Evolutionary conservation across 64 coral and sea anemone genomes (phyloP).

Genomic region (Actinia tenebrosa): DNA sequence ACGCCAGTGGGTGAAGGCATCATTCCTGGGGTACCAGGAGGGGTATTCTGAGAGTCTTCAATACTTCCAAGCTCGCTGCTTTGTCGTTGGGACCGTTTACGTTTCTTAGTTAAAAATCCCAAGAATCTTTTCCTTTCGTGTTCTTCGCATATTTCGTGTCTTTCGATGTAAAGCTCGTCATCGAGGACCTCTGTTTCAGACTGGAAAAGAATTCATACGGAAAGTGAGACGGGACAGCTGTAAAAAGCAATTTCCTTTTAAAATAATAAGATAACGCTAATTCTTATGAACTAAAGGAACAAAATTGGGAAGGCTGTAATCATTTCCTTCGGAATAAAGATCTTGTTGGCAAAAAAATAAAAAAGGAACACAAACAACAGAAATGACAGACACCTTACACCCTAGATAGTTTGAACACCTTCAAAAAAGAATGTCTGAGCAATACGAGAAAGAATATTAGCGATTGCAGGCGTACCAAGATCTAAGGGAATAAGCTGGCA

Average conservation of each 20-base stretch:
- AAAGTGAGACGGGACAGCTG: not conserved
- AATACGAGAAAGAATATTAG: too few relatives aligned
- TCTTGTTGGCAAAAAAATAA: too few relatives aligned
- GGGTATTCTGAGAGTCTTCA: slow-evolving; percentile 57
- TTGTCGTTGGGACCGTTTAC: slow-evolving; percentile 73
- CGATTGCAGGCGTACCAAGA: too few relatives aligned
- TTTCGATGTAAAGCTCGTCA: slow-evolving; percentile 63
- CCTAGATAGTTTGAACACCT: too few relatives aligned
- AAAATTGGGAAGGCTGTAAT: too few relatives aligned
- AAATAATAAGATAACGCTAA: not conserved
- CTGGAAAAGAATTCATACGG: not conserved
- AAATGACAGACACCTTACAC: too few relatives aligned
- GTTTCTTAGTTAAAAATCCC: slow-evolving; percentile 85
- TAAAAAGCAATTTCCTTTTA: not conserved
- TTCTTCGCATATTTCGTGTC: slow-evolving; percentile 91
- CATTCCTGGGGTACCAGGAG: slow-evolving; percentile 50
- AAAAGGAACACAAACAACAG: too few relatives aligned
- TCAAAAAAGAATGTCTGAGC: too few relatives aligned
- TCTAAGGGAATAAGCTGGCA: too few relatives aligned
- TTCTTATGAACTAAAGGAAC: not conserved
- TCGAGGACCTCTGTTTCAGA: slow-evolving; percentile 37
- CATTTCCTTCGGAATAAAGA: too few relatives aligned
- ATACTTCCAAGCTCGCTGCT: slow-evolving; percentile 75
- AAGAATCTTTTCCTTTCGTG: slow-evolving; percentile 95
- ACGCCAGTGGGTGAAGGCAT: slow-evolving; percentile 25